Conservation (phyloP, 1,140 invertebrate genomes). For the Orius laevigatus region DNA sequence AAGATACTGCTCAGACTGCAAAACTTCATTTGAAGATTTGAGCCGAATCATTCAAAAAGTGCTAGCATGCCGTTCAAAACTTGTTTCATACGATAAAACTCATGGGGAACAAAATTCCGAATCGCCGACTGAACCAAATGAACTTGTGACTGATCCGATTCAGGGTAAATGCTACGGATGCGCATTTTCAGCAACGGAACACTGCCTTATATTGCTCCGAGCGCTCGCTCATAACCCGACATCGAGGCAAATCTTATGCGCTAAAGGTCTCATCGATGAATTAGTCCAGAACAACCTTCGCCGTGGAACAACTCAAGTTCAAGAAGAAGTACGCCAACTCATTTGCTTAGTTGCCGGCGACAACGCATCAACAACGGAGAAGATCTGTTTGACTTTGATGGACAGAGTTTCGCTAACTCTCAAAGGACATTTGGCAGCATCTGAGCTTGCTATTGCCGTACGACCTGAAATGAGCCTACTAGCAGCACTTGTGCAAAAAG, state of each 20-base stretch:
- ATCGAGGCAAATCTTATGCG: constrained; percentile 62
- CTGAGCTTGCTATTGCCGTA: constrained; percentile 58
- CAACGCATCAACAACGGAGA: constrained; percentile 71
- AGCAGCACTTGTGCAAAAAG: constrained; percentile 71
- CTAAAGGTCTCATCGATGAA: constrained; percentile 76
- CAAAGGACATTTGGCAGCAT: constrained; percentile 42
- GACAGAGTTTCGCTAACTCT: constrained; percentile 63
- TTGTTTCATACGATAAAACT: constrained; percentile 81
- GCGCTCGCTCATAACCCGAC: constrained; percentile 74
- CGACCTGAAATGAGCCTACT: constrained; percentile 78
- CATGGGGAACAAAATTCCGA: constrained; percentile 37
- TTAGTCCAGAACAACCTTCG: constrained; percentile 80
- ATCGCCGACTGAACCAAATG: background rate
- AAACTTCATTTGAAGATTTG: constrained; percentile 85
- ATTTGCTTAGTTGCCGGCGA: constrained; percentile 82
- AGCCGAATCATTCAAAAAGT: constrained; percentile 87
- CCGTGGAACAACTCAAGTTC: constrained; percentile 52
- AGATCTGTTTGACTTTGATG: constrained; percentile 65
- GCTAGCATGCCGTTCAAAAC: constrained; percentile 70
- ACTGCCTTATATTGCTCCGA: constrained; percentile 79
- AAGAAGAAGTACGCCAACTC: constrained; percentile 72
- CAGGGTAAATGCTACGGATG: constrained; percentile 59
- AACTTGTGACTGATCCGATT: constrained; percentile 11
- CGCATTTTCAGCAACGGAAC: constrained; percentile 72
- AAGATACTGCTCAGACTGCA: constrained; percentile 89